Conservation (phyloP, 2,888 invertebrate species). For the Tipula unca region DNA sequence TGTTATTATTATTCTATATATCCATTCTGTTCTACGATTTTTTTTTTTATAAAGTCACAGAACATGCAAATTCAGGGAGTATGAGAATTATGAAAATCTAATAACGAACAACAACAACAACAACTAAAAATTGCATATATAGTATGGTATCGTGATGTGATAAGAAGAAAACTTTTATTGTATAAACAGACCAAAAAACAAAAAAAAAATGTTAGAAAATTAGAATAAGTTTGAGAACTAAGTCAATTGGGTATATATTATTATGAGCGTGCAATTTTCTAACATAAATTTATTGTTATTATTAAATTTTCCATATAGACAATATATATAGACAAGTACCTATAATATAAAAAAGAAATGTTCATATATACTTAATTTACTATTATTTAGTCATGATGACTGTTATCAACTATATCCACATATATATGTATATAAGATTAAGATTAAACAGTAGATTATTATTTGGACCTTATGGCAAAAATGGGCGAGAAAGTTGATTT, state of each 20-base stretch:
- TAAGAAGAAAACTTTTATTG: slow-evolving; percentile 8
- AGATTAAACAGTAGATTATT: background rate
- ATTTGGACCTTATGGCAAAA: background rate
- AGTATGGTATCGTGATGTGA: background rate
- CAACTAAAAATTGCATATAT: background rate
- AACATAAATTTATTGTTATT: background rate
- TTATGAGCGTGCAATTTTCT: slow-evolving; percentile 14
- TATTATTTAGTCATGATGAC: background rate
- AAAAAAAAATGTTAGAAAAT: background rate
- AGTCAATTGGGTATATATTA: slow-evolving; percentile 9
- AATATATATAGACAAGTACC: background rate
- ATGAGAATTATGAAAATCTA: slow-evolving; percentile 4
- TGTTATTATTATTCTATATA: background rate
- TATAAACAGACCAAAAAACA: background rate
- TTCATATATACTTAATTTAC: background rate
- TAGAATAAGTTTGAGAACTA: slow-evolving; percentile 14
- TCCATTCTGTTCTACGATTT: background rate
- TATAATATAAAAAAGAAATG: background rate
- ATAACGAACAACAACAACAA: background rate
- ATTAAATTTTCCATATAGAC: background rate
- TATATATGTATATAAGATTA: background rate
- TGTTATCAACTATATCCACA: background rate
- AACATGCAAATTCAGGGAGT: slow-evolving; percentile 14
- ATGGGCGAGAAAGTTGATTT: background rate
- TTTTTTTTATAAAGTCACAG: background rate